Evolutionary conservation across 2,888 invertebrate genomes (phyloP).

Genomic region (Yponomeuta malinellus): DNA sequence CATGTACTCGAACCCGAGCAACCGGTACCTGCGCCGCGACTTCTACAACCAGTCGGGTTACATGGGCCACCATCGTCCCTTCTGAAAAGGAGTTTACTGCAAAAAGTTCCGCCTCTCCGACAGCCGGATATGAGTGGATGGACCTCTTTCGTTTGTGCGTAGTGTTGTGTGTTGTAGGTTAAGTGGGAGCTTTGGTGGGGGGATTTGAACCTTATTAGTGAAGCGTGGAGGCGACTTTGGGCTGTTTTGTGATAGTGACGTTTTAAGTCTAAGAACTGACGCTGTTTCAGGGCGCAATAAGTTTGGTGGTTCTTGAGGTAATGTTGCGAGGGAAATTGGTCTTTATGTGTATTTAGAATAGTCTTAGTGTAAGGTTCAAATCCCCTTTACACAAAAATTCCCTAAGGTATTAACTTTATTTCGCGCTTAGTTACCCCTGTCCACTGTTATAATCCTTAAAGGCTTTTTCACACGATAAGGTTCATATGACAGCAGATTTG

Average conservation of each 20-base stretch:
- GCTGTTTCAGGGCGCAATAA: not conserved
- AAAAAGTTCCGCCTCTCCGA: constrained; percentile 70
- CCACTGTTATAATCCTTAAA: constrained; percentile 37
- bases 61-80: constrained; percentile 64
- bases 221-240: not conserved
- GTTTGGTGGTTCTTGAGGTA: not conserved
- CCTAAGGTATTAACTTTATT: constrained; percentile 14
- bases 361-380: not conserved
- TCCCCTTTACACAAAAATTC: not conserved
- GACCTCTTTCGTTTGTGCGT: constrained; percentile 42
- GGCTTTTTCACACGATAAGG: not conserved
- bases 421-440: constrained; percentile 35
- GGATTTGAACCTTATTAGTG: constrained; percentile 8
- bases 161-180: constrained; percentile 35
- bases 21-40: constrained; percentile 55
- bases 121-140: constrained; percentile 57
- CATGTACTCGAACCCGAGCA: constrained; percentile 39
- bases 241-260: not conserved
- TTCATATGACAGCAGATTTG: not conserved
- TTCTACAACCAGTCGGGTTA: constrained; percentile 56
- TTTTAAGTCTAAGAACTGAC: not conserved
- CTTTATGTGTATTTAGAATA: not conserved
- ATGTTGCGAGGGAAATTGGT: not conserved
- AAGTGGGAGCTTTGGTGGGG: constrained; percentile 21
- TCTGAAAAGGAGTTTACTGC: constrained; percentile 72